A percentile compares a stretch with the other conserved stretches of the same genome.
Evolutionary conservation across 2,888 invertebrate species (phyloP).

Genomic region (Elmis aenea): DNA sequence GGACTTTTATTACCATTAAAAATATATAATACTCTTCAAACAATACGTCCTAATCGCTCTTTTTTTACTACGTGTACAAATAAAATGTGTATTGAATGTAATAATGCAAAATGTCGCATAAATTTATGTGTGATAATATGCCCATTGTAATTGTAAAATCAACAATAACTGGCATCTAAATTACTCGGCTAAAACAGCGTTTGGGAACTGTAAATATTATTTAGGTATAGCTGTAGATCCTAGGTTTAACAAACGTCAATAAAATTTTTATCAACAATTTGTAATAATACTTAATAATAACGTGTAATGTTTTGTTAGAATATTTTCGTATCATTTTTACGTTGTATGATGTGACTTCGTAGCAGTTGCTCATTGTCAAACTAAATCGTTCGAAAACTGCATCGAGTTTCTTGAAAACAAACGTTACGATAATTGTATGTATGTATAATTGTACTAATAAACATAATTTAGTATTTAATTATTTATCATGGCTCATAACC

Average conservation of each 20-base stretch:
- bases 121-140: slow-evolving; percentile 20
- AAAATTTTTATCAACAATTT: slow-evolving; percentile 25
- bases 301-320: slow-evolving; percentile 17
- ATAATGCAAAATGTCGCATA: slow-evolving; percentile 19
- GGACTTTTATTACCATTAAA: too few relatives aligned
- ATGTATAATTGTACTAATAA: slow-evolving; percentile 26
- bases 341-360: slow-evolving; percentile 17
- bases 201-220: slow-evolving; percentile 25
- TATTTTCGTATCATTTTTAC: too few relatives aligned
- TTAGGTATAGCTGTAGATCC: slow-evolving; percentile 19
- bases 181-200: slow-evolving; percentile 14
- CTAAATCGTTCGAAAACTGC: slow-evolving; percentile 10
- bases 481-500: slow-evolving; percentile 23
- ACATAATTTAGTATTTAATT: slow-evolving; percentile 23
- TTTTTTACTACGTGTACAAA: slow-evolving; percentile 18
- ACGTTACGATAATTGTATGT: slow-evolving; percentile 16
- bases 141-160: slow-evolving; percentile 13
- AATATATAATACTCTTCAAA: too few relatives aligned
- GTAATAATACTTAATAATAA: slow-evolving; percentile 15
- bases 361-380: slow-evolving; percentile 18
- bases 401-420: slow-evolving; percentile 7
- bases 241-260: slow-evolving; percentile 24
- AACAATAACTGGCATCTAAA: slow-evolving; percentile 15
- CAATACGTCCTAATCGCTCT: slow-evolving; percentile 14
- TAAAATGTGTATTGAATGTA: slow-evolving; percentile 10